Evolutionary conservation across 2,113 vertebrate species (phyloP), one percentile per base, ranked within the genome.

Genomic region (Ciconia boyciana): DNA sequence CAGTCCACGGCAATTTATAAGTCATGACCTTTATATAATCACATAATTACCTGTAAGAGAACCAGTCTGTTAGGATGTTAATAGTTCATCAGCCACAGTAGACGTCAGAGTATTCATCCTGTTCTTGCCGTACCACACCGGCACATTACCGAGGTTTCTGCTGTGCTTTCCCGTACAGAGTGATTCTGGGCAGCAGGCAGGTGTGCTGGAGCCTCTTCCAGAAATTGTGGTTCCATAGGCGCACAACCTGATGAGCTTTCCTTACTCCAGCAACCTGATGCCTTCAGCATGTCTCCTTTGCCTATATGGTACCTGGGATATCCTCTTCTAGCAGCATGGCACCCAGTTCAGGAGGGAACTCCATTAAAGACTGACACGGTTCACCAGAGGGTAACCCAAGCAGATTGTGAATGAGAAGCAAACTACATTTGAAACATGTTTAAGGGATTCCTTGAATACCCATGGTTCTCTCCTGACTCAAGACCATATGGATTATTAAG

Each of bases 301-400:
- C 10, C 54, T 44, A 2, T 1, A 4, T 4, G 43, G 13, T 2
- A 41, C 15, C 55, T 25, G n/a, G 31, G 57, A 74, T 26, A 22
- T 20, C 2, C 28, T 41, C 57, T 32, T n/a, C 1, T 0, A 54
- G 39, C 58, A 43, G 31, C 41, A 24, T 2, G 9, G 61, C 39
- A 43, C n/a, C 12, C 41, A 12, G 22, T 19, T 41, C 9, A 44
- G 70, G 11, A 25, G 41, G 15, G 10, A 81, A 28, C 12, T 36
- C 82, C 2, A 0, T 10, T 34, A 24, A 14, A 55, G 24, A 32
- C 0, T 1, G 14, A 26, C 1, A 2, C 11, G 21, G 5, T 22
- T 82, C 57, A 64, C 11, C 4, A 20, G 46, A 20, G 4, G 17
- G 29, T 11, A 86, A 11, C 13, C n/a, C 46, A 9, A 61, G 54